Conservation (phyloP, 2,113 vertebrate genomes). For the Naja naja region DNA sequence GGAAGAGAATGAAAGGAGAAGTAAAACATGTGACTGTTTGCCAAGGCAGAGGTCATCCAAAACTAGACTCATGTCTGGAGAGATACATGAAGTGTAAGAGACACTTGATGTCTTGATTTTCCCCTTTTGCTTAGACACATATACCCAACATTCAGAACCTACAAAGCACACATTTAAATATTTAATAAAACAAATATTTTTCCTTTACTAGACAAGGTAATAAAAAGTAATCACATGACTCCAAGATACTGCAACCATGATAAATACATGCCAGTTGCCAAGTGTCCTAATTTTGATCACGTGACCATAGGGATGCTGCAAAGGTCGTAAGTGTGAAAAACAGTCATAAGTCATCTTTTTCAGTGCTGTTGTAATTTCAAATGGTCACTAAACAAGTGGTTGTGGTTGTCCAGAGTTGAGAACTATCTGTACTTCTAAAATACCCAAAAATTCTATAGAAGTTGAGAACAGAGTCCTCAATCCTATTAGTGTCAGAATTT, state of each 20-base stretch:
- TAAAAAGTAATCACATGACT: not conserved
- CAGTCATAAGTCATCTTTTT: not conserved
- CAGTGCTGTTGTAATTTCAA: not conserved
- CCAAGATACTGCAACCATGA: not conserved
- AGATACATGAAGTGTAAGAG: not conserved
- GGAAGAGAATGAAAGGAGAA: not conserved
- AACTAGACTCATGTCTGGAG: not conserved
- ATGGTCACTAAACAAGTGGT: not conserved
- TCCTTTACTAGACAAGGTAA: not conserved
- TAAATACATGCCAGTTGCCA: not conserved
- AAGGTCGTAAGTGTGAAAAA: not conserved
- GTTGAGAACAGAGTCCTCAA: not conserved
- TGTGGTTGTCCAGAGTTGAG: not conserved
- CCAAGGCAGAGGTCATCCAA: not conserved
- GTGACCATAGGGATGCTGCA: not conserved
- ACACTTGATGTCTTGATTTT: not conserved
- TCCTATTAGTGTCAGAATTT: not conserved
- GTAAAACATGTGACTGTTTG: not conserved
- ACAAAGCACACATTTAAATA: not conserved
- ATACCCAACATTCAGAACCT: not conserved
- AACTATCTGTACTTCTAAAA: not conserved
- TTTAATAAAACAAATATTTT: not conserved
- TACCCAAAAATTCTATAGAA: not conserved
- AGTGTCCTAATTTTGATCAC: not conserved
- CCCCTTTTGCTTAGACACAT: not conserved